Evolutionary conservation across 2,113 vertebrate genomes (phyloP).

Genomic region (Phaethornis superciliosus): DNA sequence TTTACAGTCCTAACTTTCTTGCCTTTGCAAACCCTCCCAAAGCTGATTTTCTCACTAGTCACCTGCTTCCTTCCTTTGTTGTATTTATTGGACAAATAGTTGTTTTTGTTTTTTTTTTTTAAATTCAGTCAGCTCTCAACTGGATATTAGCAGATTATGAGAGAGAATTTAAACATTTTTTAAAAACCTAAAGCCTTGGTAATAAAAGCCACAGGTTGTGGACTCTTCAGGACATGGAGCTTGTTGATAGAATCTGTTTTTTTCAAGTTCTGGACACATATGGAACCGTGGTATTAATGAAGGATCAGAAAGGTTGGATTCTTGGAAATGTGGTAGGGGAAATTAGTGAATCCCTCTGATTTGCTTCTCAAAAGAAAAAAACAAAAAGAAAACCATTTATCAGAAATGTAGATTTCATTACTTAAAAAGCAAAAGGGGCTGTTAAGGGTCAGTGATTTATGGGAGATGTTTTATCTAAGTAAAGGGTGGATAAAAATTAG

Average conservation of each 20-base stretch:
- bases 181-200: neutral
- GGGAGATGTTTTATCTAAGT: neutral
- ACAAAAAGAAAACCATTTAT: neutral
- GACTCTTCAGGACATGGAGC: neutral
- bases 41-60: neutral
- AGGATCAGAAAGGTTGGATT: neutral
- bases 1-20: neutral
- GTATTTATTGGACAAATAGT: neutral
- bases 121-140: neutral
- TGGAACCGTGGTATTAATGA: neutral
- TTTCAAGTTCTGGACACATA: neutral
- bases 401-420: neutral
- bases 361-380: neutral
- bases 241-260: neutral
- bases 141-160: neutral
- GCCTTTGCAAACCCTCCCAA: neutral
- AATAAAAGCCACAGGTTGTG: neutral
- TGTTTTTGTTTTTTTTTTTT: neutral
- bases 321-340: neutral
- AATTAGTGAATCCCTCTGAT: neutral
- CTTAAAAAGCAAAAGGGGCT: neutral
- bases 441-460: neutral
- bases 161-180: neutral
- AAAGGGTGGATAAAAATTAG: neutral
- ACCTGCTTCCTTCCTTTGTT: neutral